Conservation (phyloP, 2,888 invertebrate genomes). For the Geophilus truncorum region DNA sequence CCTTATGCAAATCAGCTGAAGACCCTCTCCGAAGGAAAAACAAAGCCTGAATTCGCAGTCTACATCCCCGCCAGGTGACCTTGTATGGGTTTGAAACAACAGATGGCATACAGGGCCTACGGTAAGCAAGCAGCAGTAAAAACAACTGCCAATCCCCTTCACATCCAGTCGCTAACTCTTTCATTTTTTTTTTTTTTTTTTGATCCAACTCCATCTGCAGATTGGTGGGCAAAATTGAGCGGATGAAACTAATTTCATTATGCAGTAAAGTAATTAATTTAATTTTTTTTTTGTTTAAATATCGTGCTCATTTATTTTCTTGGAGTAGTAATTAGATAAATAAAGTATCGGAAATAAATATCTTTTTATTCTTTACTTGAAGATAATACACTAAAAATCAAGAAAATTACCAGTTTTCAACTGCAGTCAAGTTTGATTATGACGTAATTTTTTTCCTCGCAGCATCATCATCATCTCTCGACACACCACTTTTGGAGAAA, state of each 20-base stretch:
- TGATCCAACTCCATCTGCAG: background rate
- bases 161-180: background rate
- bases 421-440: background rate
- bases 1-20: background rate
- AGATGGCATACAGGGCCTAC: background rate
- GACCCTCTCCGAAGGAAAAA: background rate
- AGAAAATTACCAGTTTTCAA: background rate
- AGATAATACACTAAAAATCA: background rate
- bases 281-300: background rate
- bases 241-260: background rate
- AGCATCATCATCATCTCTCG: no score
- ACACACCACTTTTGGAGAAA: background rate
- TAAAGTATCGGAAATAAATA: background rate
- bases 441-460: background rate
- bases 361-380: background rate
- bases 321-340: background rate
- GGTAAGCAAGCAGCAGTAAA: background rate
- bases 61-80: background rate
- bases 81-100: slow-evolving; percentile 12
- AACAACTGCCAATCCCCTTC: background rate
- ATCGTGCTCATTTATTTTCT: background rate
- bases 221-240: background rate
- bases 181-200: background rate
- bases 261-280: background rate
- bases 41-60: background rate